phyloP scores from a whole-genome alignment of 2,113 vertebrate species.

The Psittacula cyanocephala region DNA sequence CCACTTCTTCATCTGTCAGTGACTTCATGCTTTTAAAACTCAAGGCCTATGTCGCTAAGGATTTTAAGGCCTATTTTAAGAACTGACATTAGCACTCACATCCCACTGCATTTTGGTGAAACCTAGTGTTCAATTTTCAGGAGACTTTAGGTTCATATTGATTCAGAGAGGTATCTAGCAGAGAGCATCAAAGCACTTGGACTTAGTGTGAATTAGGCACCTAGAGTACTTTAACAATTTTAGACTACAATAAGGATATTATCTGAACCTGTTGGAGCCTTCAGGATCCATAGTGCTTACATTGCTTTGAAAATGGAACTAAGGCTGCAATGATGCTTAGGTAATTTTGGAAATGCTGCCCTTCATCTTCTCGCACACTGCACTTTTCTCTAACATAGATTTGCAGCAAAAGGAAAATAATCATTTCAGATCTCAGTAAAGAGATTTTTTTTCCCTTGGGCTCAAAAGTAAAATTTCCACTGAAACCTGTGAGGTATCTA shows the following conservation, averaged over 20 bases:
- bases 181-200: constrained; percentile 8
- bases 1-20: not conserved
- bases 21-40: not conserved
- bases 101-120: not conserved
- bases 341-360: constrained; percentile 40
- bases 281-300: not conserved
- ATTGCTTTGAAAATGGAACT: constrained; percentile 39
- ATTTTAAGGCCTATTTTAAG: not conserved
- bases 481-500: not conserved
- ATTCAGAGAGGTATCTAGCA: not conserved
- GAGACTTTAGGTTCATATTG: not conserved
- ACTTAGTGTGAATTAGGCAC: constrained; percentile 16
- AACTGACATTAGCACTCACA: not conserved
- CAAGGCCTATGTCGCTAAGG: not conserved
- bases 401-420: not conserved
- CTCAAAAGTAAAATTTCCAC: not conserved
- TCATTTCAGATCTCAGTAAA: not conserved
- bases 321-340: not conserved
- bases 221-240: constrained; percentile 8
- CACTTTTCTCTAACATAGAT: not conserved
- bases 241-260: not conserved
- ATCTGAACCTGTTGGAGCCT: constrained; percentile 21
- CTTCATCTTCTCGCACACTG: not conserved
- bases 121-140: constrained; percentile 12
- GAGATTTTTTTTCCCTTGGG: not conserved